Conservation (phyloP, 2,113 vertebrate genomes). For the Anser cygnoides region DNA sequence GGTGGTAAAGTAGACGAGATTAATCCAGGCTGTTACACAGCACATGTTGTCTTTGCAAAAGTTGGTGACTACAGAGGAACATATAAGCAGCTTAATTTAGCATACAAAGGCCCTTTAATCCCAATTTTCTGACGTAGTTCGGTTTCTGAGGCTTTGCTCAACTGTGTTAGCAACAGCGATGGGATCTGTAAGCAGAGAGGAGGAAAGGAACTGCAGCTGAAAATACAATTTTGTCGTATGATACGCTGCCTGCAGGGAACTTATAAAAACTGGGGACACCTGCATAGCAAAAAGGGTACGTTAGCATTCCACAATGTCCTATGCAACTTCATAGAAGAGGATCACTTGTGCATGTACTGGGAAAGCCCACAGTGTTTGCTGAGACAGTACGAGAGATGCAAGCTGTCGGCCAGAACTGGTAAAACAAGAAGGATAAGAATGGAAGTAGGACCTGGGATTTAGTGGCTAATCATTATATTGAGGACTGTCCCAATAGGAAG, state of each 20-base stretch:
- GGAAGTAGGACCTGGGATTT: constrained; percentile 1
- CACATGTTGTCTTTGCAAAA: not conserved
- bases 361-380: not conserved
- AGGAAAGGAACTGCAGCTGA: not conserved
- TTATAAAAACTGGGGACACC: not conserved
- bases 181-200: not conserved
- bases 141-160: not conserved
- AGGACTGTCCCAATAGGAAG: not conserved
- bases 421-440: constrained; percentile 7
- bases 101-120: not conserved
- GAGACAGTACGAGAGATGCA: not conserved
- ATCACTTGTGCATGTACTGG: not conserved
- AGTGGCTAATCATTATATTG: not conserved
- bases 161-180: not conserved
- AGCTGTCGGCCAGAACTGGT: not conserved
- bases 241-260: not conserved
- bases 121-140: not conserved
- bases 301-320: not conserved
- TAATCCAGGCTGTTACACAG: not conserved
- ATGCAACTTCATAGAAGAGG: not conserved
- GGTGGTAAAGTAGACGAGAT: not conserved
- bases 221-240: not conserved
- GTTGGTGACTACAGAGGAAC: not conserved
- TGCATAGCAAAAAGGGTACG: not conserved
- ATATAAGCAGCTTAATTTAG: not conserved